A percentile compares a stretch with the other conserved stretches of the same genome.
These are phyloP conservation scores for Emydura subglobosa DNA, from an alignment of 2,113 vertebrate genomes.

Conservation along the genomic window DNA sequence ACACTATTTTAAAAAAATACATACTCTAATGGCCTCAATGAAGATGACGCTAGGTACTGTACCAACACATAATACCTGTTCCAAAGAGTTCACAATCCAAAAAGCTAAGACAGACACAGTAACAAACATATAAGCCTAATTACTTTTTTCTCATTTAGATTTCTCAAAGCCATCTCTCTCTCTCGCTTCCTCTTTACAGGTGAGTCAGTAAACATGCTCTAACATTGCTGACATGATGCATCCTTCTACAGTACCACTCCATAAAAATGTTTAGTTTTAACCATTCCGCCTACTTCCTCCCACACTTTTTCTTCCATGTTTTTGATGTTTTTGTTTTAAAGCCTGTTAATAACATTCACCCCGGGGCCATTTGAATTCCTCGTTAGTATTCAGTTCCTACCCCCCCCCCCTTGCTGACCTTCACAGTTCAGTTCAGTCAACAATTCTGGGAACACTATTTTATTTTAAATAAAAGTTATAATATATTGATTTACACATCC, in stretches of 20 bases:
- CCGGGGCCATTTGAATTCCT: not conserved
- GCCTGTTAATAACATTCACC: too few species aligned
- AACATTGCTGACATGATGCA: rapidly evolving
- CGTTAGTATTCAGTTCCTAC: rapidly evolving
- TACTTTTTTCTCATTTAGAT: not conserved
- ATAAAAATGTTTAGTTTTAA: not conserved
- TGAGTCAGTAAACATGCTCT: too few species aligned
- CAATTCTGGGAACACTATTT: not conserved
- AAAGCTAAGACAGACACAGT: too few species aligned
- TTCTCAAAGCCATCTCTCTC: not conserved
- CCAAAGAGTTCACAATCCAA: too few species aligned
- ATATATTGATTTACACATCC: too few species aligned
- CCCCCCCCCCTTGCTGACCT: rapidly evolving
- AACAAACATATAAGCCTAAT: too few species aligned
- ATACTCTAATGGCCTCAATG: not conserved
- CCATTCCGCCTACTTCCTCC: not conserved
- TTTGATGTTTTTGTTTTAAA: too few species aligned
- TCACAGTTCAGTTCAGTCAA: rapidly evolving
- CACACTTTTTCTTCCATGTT: too few species aligned
- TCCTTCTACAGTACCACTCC: not conserved
- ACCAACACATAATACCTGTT: too few species aligned
- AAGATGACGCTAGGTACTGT: rapidly evolving
- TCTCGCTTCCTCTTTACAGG: too few species aligned
- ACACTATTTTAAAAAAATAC: not conserved
- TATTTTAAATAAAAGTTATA: too few species aligned